Evolutionary conservation across 2,888 invertebrate species (phyloP).

Genomic region (Chrysolina haemoptera): DNA sequence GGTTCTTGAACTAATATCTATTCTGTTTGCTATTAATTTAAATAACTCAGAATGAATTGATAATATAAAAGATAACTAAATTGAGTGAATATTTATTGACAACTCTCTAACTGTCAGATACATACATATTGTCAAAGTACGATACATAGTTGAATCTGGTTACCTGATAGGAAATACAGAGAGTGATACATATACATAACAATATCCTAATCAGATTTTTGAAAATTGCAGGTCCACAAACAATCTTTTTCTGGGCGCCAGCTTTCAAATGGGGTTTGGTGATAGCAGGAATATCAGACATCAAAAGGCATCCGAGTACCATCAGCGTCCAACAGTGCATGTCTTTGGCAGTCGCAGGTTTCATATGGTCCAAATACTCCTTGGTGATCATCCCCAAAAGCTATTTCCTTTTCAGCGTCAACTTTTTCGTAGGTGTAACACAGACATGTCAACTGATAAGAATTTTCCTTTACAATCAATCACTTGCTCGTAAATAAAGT

Average conservation of each 20-base stretch:
- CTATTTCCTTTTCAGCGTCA: constrained; percentile 91
- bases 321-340: constrained; percentile 86
- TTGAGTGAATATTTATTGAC: too few species aligned
- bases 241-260: constrained; percentile 97
- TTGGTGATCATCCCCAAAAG: constrained; percentile 95
- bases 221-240: constrained; percentile 85
- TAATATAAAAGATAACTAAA: too few species aligned
- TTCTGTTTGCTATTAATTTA: too few species aligned
- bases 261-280: constrained; percentile 92
- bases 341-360: constrained; percentile 86
- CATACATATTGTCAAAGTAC: too few species aligned
- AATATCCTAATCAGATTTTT: too few species aligned
- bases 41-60: too few species aligned
- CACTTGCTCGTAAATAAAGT: constrained; percentile 6
- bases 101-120: too few species aligned
- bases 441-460: constrained; percentile 34
- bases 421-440: constrained; percentile 90
- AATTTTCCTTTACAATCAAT: neutral
- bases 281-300: constrained; percentile 71
- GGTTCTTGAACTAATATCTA: too few species aligned
- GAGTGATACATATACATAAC: too few species aligned
- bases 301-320: constrained; percentile 87
- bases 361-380: constrained; percentile 94
- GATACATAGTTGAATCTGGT: too few species aligned
- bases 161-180: too few species aligned